Conservation (phyloP, 1,140 invertebrate genomes). For the Triops longicaudatus region DNA sequence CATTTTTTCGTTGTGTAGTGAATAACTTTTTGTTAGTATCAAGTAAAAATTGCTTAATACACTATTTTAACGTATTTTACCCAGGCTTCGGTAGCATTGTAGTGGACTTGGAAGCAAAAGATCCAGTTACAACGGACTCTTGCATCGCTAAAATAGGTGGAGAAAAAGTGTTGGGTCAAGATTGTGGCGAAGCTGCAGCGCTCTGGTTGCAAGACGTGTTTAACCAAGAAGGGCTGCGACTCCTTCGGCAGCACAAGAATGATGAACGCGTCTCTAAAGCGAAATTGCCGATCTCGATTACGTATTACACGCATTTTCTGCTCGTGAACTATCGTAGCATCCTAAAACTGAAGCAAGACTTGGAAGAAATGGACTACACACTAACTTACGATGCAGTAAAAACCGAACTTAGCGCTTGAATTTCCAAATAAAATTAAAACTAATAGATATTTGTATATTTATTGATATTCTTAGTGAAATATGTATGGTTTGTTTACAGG, state of each 20-base stretch:
- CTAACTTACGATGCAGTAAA: not conserved
- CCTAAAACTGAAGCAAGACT: not conserved
- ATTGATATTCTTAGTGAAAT: not conserved
- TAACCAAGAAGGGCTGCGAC: slow-evolving; percentile 52
- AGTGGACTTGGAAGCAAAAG: slow-evolving; percentile 17
- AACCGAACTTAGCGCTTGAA: too few species aligned
- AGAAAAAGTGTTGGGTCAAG: slow-evolving; percentile 63
- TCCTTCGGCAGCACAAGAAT: slow-evolving; percentile 52
- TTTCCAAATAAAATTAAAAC: too few species aligned
- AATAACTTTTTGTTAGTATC: too few species aligned
- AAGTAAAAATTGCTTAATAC: too few species aligned
- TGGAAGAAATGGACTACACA: not conserved
- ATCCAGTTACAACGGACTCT: slow-evolving; percentile 36
- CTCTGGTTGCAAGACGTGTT: slow-evolving; percentile 64
- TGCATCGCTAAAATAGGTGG: slow-evolving; percentile 76
- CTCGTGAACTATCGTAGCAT: slow-evolving; percentile 69
- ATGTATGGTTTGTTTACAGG: slow-evolving; percentile 34
- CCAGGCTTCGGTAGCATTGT: not conserved
- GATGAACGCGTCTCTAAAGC: slow-evolving; percentile 19
- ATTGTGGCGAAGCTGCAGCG: slow-evolving; percentile 71
- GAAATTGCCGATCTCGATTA: slow-evolving; percentile 48
- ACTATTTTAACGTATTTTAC: not conserved
- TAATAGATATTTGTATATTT: not conserved
- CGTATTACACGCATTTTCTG: slow-evolving; percentile 82
- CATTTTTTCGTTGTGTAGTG: too few species aligned